Evolutionary conservation across 1,140 invertebrate species (phyloP).

Genomic region (Pectinophora gossypiella): DNA sequence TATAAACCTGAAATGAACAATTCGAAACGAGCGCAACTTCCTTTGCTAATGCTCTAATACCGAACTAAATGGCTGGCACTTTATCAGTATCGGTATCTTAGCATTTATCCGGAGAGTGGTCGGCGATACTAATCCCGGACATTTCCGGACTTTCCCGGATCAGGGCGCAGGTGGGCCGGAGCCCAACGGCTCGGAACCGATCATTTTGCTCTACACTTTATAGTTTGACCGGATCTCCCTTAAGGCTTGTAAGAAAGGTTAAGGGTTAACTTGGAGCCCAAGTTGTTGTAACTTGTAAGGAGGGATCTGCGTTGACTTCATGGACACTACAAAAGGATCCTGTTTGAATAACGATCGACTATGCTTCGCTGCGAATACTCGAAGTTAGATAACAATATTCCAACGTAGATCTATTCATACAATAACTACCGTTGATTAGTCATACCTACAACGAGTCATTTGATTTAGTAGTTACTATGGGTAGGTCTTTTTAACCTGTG

Average conservation of each 20-base stretch:
- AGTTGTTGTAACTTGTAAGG: background rate
- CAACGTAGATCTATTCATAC: no score
- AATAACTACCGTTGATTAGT: no score
- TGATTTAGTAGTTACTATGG: no score
- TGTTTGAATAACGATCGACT: no score
- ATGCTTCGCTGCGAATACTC: no score
- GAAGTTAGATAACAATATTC: no score
- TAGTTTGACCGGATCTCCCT: conserved; percentile 18
- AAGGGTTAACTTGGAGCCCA: conserved; percentile 3
- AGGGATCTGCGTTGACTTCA: no score
- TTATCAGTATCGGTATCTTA: conserved; percentile 48
- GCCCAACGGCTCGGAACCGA: conserved; percentile 27
- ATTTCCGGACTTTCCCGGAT: conserved; percentile 22
- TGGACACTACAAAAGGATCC: no score
- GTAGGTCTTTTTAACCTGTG: no score
- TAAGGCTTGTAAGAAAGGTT: conserved; percentile 16
- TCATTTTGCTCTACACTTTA: conserved; percentile 40
- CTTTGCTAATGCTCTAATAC: conserved; percentile 1
- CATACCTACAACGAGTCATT: no score
- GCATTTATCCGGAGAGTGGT: conserved; percentile 19
- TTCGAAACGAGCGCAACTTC: background rate
- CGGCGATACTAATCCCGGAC: conserved; percentile 1
- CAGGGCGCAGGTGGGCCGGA: conserved; percentile 42
- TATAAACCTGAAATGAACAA: no score
- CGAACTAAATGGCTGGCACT: conserved; percentile 19